Evolutionary conservation across 2,888 invertebrate genomes (phyloP), one percentile per base, ranked within the genome.

Genomic region (Drosophila colorata): DNA sequence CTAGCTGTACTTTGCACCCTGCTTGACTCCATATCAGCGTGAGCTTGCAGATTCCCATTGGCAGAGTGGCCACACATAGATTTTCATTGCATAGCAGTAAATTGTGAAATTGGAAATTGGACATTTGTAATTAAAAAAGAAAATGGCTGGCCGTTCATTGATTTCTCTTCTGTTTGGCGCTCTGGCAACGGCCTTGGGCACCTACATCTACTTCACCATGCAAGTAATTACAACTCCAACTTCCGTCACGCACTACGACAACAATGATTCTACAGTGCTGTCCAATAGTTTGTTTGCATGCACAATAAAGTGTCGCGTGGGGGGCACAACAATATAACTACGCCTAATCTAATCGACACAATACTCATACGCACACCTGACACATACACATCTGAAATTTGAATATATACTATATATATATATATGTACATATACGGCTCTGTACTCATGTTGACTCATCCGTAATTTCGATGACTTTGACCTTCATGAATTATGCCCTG

Each of bases 151-250:
- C 33, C 83, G 88, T 23, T 69, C 90, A 41, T 65, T 91, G 35
- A 51, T 83, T 23, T 91, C 92, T 43, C 90, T 91, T 61, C 46
- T 90, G 40, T 47, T 92, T 56, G 91, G 91, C 63, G 89, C 91
- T 20, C 64, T 91, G 66, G 89, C 88, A n/a, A 82, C 89, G 28
- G 91, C 90, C 40, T 51, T 92, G 73, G 91, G 91, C 68, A 81
- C 88, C 9, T 91, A 90, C 82, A 89, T 88, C 72, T 92, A 90
- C 75, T 84, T 88, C 49, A 85, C 86, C 58, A 78, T 75, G 72
- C 91, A 91, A 89, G 91, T 91, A 91, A 91, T 78, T 91, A 76
- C 65, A 46, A 23, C 38, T 49, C 7, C 51, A 41, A 49, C 14
- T 43, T 6, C 20, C 35, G 23, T 44, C 60, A 51, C 6, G 18